A percentile compares a stretch with the other conserved stretches of the same genome.
phyloP scores from a whole-genome alignment of 2,113 vertebrate species.

The Tachysurus fulvidraco region DNA sequence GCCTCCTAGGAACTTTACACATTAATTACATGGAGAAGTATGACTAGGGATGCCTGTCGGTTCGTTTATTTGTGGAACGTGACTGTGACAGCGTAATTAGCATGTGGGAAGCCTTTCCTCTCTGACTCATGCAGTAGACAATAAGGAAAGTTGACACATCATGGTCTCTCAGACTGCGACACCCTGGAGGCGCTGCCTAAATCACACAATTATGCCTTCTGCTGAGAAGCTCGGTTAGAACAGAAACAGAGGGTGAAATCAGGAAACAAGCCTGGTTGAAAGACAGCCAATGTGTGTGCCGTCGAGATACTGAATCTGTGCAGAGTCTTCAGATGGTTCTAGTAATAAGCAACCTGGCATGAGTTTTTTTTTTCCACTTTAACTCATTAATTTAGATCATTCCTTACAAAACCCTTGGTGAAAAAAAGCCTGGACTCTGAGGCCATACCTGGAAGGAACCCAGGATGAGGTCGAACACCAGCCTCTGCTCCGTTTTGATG shows the following conservation, averaged over 20 bases:
- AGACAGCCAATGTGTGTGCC: slow-evolving; percentile 25
- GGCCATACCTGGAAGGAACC: slow-evolving; percentile 91
- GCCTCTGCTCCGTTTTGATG: slow-evolving; percentile 79
- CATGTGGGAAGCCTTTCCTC: neutral
- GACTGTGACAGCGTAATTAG: slow-evolving; percentile 33
- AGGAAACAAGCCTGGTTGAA: slow-evolving; percentile 34
- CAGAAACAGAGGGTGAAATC: slow-evolving; percentile 42
- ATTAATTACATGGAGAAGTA: slow-evolving; percentile 18
- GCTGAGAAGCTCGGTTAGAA: slow-evolving; percentile 34
- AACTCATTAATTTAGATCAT: neutral
- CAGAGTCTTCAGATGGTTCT: neutral
- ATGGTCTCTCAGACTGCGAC: slow-evolving; percentile 15
- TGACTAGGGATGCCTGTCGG: slow-evolving; percentile 20
- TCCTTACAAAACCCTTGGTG: neutral
- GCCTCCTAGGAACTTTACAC: slow-evolving; percentile 4
- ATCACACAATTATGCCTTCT: slow-evolving; percentile 43
- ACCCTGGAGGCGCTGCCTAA: slow-evolving; percentile 25
- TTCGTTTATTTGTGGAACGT: slow-evolving; percentile 20
- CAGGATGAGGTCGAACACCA: slow-evolving; percentile 88
- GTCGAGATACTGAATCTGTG: slow-evolving; percentile 12
- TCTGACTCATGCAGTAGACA: neutral
- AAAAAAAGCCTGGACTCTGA: neutral
- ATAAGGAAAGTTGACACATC: slow-evolving; percentile 17
- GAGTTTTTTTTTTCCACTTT: neutral
- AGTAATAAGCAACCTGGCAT: neutral